Percentiles rank a stretch among this genome's conserved stretches.
Conservation (phyloP, 2,888 invertebrate species). For the Philaethria dido region DNA sequence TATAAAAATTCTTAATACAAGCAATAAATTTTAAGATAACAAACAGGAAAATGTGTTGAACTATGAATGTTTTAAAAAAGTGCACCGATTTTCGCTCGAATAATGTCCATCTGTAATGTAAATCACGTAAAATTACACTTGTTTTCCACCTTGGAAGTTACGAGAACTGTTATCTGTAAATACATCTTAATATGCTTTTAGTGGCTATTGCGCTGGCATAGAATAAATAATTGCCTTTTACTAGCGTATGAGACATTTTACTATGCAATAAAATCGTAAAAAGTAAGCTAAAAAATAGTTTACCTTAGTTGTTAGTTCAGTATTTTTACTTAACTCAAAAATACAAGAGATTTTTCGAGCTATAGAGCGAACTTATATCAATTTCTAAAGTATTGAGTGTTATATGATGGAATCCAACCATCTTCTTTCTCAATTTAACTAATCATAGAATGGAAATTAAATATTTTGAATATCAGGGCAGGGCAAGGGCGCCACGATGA, state of each 20-base stretch:
- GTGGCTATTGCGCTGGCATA: not conserved
- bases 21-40: slow-evolving; percentile 5
- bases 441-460: too few species aligned
- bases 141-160: slow-evolving; percentile 9
- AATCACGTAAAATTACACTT: slow-evolving; percentile 20
- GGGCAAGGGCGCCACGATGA: too few species aligned
- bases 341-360: too few species aligned
- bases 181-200: slow-evolving; percentile 1
- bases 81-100: not conserved
- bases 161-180: not conserved
- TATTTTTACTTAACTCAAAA: too few species aligned
- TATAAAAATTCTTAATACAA: not conserved
- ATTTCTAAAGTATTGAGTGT: too few species aligned
- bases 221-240: slow-evolving; percentile 16
- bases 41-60: slow-evolving; percentile 7
- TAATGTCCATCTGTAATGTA: not conserved
- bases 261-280: not conserved
- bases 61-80: not conserved
- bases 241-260: not conserved
- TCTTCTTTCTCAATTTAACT: too few species aligned
- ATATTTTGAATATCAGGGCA: too few species aligned
- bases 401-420: too few species aligned
- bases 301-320: not conserved
- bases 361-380: too few species aligned
- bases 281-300: not conserved